phyloP scores from a whole-genome alignment of 2,888 invertebrate species.

The Aphrophora alni region DNA sequence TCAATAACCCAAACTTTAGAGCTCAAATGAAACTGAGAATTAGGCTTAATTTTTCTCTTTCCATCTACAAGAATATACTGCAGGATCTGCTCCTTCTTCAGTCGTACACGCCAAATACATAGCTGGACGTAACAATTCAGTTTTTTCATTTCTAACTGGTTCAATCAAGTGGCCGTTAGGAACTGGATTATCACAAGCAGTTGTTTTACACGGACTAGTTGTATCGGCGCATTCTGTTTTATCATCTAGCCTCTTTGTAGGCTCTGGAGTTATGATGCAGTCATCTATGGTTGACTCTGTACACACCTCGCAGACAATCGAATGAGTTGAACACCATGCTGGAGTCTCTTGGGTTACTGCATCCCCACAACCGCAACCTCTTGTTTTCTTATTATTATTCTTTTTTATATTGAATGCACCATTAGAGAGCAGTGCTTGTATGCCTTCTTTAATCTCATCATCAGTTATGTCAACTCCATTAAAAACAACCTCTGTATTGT shows the following conservation, averaged over 20 bases:
- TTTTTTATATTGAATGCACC: background rate
- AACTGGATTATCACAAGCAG: too few relatives aligned
- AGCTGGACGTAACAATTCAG: background rate
- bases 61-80: background rate
- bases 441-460: background rate
- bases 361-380: too few relatives aligned
- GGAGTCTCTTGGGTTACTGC: background rate
- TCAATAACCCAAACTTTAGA: too few relatives aligned
- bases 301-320: background rate
- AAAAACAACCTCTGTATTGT: background rate
- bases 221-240: background rate
- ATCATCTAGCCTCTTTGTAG: too few relatives aligned
- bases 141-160: background rate
- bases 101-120: background rate
- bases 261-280: background rate
- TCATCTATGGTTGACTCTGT: background rate
- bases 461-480: background rate
- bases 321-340: background rate
- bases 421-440: background rate
- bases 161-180: too few relatives aligned
- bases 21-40: too few relatives aligned
- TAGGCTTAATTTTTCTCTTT: too few relatives aligned
- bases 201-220: background rate
- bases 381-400: background rate
- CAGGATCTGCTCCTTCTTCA: background rate